Evolutionary conservation across 2,888 invertebrate genomes (phyloP), one percentile per base, ranked within the genome.

Genomic region (Drosophila flavopinicola): DNA sequence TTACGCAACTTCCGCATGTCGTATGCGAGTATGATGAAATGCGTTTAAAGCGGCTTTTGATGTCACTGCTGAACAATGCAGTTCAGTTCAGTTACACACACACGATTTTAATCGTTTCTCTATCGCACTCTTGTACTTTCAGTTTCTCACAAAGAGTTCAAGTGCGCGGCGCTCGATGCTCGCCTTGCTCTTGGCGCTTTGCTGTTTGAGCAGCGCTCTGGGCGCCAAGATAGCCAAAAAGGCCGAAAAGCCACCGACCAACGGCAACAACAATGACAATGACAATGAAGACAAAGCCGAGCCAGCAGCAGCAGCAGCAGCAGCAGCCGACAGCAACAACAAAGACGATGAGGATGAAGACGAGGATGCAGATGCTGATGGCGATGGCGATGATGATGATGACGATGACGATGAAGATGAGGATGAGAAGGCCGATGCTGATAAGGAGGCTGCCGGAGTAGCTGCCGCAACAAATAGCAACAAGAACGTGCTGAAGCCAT

Each of bases 121-220:
- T 25, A 27, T 52, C 48, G 47, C 35, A 20, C 9, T 48, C 35
- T 35, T 61, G 51, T 66, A 65, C 72, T 89, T 88, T 66, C 78
- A 90, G 89, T 83, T 85, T 75, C 78, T 78, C 59, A 77, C 75
- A 74, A 83, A 83, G 49, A 72, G 78, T 66, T 70, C 72, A 69
- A 78, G 77, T 70, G 68, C 74, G 66, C 66, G 75, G 54, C 80
- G 75, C 66, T 57, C 72, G 11, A 42, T 85, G 49, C 33, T 90
- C 33, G 35, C 85, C 11, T 68, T 84, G 48, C 48, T 79, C 51
- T 32, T 84, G 76, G 56, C 73, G 9, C 10, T 86, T n/a, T 87
- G 86, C 35, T 79, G 65, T 39, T 49, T 85, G 58, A 74, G 73
- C 59, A 65, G 70, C 15, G 63, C 66, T 10, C 29, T 78, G 29